phyloP scores from a whole-genome alignment of 1,140 invertebrate species.

The Heliothis virescens region DNA sequence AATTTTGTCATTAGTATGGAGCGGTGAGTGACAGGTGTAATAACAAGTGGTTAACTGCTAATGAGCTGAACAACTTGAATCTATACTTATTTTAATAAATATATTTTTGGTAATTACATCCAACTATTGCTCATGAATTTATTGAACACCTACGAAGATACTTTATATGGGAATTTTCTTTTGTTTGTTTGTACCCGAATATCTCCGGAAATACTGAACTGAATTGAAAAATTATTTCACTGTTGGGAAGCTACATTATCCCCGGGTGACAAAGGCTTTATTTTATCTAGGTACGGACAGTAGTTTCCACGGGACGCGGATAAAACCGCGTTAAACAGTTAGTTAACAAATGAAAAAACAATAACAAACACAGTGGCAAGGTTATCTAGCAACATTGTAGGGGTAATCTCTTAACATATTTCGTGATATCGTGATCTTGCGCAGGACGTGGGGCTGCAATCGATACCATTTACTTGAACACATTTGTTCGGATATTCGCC shows the following conservation, averaged over 20 bases:
- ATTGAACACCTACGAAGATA: too few species aligned
- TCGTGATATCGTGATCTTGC: slow-evolving; percentile 40
- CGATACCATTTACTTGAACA: background rate
- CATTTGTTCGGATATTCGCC: background rate
- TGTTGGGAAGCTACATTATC: too few species aligned
- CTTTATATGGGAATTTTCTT: background rate
- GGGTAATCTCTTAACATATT: slow-evolving; percentile 29
- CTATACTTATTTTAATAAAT: background rate
- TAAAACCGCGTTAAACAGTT: too few species aligned
- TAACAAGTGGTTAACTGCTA: background rate
- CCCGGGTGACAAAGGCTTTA: too few species aligned
- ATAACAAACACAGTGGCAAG: slow-evolving; percentile 9
- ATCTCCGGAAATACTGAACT: too few species aligned
- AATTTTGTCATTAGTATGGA: slow-evolving; percentile 16
- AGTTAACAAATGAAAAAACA: background rate
- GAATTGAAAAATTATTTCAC: too few species aligned
- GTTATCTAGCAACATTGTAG: slow-evolving; percentile 12
- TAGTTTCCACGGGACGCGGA: too few species aligned
- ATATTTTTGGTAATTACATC: background rate
- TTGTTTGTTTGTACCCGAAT: too few species aligned
- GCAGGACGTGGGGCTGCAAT: slow-evolving; percentile 32
- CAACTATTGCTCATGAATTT: too few species aligned
- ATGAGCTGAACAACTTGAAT: background rate
- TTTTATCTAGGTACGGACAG: too few species aligned
- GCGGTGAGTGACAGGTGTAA: slow-evolving; percentile 4